Conservation (phyloP, 2,113 vertebrate species). For the Otis tarda region DNA sequence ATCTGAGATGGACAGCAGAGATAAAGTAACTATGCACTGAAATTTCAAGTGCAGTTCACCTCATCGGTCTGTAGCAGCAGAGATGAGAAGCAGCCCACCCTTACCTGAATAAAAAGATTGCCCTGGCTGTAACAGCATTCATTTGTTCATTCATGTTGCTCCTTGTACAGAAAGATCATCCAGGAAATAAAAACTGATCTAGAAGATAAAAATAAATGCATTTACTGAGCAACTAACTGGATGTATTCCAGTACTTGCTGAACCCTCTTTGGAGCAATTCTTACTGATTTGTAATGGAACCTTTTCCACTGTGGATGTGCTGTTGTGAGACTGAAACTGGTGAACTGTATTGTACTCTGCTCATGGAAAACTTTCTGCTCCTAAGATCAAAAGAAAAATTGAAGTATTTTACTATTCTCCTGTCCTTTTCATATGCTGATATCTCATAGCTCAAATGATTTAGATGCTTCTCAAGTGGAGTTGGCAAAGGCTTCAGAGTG, state of each 20-base stretch:
- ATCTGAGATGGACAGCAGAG: not conserved
- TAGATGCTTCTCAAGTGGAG: not conserved
- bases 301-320: not conserved
- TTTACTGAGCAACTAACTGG: not conserved
- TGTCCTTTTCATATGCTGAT: not conserved
- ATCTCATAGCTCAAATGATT: conserved; percentile 14
- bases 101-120: not conserved
- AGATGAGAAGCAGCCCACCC: not conserved
- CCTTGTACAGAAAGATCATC: not conserved
- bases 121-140: not conserved
- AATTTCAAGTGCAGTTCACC: not conserved
- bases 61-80: not conserved
- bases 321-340: not conserved
- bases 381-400: conserved; percentile 28
- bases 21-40: not conserved
- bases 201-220: not conserved
- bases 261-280: not conserved
- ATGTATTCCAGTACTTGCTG: conserved; percentile 11
- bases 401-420: not conserved
- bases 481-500: not conserved
- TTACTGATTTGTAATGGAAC: conserved; percentile 9
- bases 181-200: not conserved
- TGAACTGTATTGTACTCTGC: fast-evolving
- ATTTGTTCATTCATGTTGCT: not conserved
- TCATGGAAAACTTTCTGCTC: conserved; percentile 3